These are phyloP conservation scores for Rhagoletis zephyria DNA, from an alignment of 1,140 invertebrate genomes.

Conservation along the genomic window DNA sequence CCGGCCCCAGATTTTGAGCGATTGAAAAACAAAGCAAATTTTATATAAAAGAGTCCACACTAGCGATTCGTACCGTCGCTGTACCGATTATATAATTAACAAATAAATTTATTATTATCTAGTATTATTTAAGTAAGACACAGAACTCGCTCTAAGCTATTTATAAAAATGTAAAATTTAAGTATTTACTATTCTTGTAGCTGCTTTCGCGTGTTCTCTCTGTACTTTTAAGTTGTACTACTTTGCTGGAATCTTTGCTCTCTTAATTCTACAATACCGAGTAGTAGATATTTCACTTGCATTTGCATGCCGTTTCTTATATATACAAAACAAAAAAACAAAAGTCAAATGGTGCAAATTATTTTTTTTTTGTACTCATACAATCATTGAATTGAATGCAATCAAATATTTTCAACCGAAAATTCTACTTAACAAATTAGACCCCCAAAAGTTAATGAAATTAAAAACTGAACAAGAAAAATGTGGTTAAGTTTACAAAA, in stretches of 20 bases:
- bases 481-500: neutral
- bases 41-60: neutral
- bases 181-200: conserved; percentile 41
- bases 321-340: neutral
- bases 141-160: neutral
- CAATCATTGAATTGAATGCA: neutral
- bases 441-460: neutral
- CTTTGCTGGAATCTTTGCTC: conserved; percentile 31
- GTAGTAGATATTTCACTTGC: conserved; percentile 45
- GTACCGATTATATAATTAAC: neutral
- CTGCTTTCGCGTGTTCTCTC: conserved; percentile 41
- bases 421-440: neutral
- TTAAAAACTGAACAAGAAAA: neutral
- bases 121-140: neutral
- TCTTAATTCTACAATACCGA: conserved; percentile 39
- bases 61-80: neutral
- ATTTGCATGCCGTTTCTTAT: conserved; percentile 48
- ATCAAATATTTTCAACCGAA: neutral
- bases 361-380: neutral
- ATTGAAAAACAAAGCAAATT: conserved; percentile 52
- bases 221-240: conserved; percentile 42
- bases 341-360: neutral
- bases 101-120: neutral
- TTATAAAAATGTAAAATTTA: conserved; percentile 4
- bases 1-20: conserved; percentile 59